Evolutionary conservation across 2,888 invertebrate species (phyloP).

Genomic region (Nebria brevicollis): DNA sequence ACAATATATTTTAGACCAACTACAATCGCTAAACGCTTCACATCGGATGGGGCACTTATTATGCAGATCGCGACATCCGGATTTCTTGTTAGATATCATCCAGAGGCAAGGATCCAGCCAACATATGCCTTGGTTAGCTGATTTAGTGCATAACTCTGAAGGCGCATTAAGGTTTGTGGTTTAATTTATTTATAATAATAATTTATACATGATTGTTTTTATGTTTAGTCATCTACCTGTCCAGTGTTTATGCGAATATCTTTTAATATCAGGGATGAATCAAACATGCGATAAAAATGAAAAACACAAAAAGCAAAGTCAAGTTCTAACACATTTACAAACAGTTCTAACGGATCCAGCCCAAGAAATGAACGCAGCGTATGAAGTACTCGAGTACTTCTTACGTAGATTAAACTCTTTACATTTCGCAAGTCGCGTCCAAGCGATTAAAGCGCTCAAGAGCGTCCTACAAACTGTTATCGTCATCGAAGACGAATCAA

Average conservation of each 20-base stretch:
- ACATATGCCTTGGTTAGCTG: conserved; percentile 97
- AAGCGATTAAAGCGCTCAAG: conserved; percentile 72
- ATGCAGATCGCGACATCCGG: conserved; percentile 89
- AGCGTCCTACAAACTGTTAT: conserved; percentile 57
- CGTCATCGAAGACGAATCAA: conserved; percentile 62
- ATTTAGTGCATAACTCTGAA: conserved; percentile 91
- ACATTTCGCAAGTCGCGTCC: conserved; percentile 78
- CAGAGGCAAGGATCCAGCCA: conserved; percentile 76
- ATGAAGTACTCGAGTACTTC: conserved; percentile 91
- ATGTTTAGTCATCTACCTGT: conserved; percentile 84
- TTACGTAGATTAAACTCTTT: conserved; percentile 84
- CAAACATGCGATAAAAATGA: conserved; percentile 71
- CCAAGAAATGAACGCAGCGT: conserved; percentile 69
- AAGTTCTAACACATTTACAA: conserved; percentile 70
- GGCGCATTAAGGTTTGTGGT: conserved; percentile 73
- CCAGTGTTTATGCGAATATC: conserved; percentile 97
- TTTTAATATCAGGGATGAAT: conserved; percentile 71
- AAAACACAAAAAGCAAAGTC: conserved; percentile 78
- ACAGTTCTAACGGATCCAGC: conserved; percentile 66
- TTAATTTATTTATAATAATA: neutral
- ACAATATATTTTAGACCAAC: conserved; percentile 75
- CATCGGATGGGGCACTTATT: conserved; percentile 88
- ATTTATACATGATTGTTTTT: conserved; percentile 15
- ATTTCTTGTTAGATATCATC: conserved; percentile 91
- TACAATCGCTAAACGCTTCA: conserved; percentile 79